Percentiles rank a stretch among this genome's conserved stretches.
Conservation (phyloP, 2,113 vertebrate species). For the Eretmochelys imbricata region DNA sequence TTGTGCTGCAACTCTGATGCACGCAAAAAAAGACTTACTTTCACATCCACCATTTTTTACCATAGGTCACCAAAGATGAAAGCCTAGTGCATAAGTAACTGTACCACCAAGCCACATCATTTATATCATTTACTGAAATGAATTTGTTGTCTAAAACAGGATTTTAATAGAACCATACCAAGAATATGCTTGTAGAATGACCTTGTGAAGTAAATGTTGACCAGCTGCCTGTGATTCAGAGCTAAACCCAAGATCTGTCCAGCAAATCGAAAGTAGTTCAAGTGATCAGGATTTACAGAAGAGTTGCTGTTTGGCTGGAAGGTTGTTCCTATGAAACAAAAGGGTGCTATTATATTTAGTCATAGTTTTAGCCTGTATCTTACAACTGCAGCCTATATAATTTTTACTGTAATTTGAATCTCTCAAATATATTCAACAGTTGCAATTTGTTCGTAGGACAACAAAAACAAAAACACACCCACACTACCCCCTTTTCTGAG, state of each 20-base stretch:
- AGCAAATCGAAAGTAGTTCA: slow-evolving; percentile 97
- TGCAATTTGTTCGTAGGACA: not conserved
- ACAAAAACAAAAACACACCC: not conserved
- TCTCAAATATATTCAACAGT: not conserved
- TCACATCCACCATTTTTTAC: not conserved
- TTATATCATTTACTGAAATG: too few species aligned
- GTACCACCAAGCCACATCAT: not conserved
- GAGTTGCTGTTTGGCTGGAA: slow-evolving; percentile 99
- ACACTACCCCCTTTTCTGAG: not conserved
- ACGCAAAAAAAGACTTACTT: not conserved
- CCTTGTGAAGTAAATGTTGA: slow-evolving; percentile 99
- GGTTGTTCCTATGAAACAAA: slow-evolving; percentile 89
- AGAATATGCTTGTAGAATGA: slow-evolving; percentile 99
- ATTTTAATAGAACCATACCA: slow-evolving; percentile 79
- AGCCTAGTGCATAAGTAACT: not conserved
- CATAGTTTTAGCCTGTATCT: not conserved
- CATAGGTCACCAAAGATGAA: not conserved
- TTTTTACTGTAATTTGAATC: not conserved
- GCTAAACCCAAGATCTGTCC: slow-evolving; percentile 96
- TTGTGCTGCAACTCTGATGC: not conserved
- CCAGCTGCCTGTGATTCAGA: slow-evolving; percentile 94
- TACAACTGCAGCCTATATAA: not conserved
- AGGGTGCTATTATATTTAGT: not conserved
- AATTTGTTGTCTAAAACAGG: not conserved
- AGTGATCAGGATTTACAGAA: slow-evolving; percentile 96